Evolutionary conservation across 2,888 invertebrate genomes (phyloP).

Genomic region (Girardia tigrina): DNA sequence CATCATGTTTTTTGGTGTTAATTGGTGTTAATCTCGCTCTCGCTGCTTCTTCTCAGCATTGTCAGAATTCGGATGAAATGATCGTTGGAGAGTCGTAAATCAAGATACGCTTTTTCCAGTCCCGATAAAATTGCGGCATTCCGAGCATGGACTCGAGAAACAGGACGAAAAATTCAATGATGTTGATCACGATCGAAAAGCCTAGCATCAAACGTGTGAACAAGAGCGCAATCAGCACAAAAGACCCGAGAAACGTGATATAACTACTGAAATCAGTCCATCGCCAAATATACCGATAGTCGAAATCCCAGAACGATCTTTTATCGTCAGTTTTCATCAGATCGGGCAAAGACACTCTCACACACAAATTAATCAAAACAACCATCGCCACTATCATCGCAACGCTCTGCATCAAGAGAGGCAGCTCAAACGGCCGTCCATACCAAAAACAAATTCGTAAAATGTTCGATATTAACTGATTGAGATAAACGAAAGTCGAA

Average conservation of each 20-base stretch:
- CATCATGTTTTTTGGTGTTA: too few species aligned
- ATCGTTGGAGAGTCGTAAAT: too few species aligned
- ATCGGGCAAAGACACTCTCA: constrained; percentile 46
- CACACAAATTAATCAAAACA: constrained; percentile 80
- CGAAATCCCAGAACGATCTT: constrained; percentile 57
- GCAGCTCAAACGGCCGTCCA: constrained; percentile 87
- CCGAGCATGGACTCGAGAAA: constrained; percentile 92
- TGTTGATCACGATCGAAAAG: constrained; percentile 71
- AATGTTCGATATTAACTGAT: too few species aligned
- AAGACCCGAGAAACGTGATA: constrained; percentile 75
- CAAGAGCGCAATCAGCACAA: constrained; percentile 67
- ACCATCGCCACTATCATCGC: constrained; percentile 94
- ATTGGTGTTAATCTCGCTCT: too few species aligned
- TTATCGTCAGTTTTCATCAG: not conserved
- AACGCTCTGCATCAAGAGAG: constrained; percentile 82
- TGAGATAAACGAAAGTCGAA: too few species aligned
- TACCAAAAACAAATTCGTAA: too few species aligned
- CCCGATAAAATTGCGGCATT: constrained; percentile 69
- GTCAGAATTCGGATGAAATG: too few species aligned
- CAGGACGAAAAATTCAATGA: constrained; percentile 82
- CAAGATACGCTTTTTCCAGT: constrained; percentile 62
- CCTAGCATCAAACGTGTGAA: constrained; percentile 62
- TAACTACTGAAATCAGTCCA: constrained; percentile 98
- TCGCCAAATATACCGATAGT: constrained; percentile 82
- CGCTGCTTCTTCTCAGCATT: too few species aligned